Conservation (phyloP, 2,113 vertebrate genomes). For the Neodon shergylaensis region DNA sequence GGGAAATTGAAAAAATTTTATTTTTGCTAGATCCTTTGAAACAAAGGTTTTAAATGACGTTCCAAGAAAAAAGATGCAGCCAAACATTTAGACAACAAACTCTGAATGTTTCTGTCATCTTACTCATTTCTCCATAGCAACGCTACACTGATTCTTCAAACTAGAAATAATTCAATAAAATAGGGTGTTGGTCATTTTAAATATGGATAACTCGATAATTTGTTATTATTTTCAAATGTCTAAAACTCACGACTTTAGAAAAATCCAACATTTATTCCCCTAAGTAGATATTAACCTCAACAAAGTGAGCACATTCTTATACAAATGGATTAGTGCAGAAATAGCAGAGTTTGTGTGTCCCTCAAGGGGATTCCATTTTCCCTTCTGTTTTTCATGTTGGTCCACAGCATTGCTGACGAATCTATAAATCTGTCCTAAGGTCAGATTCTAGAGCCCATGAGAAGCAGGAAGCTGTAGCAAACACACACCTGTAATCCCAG, state of each 20-base stretch:
- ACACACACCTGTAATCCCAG: not conserved
- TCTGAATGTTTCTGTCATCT: not conserved
- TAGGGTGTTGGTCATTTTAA: not conserved
- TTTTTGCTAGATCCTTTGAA: not conserved
- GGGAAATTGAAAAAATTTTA: not conserved
- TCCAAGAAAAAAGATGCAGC: not conserved
- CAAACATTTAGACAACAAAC: not conserved
- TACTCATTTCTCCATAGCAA: not conserved
- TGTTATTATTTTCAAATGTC: not conserved
- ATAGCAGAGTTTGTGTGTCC: too few relatives aligned
- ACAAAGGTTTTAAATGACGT: not conserved
- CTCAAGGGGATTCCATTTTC: not conserved
- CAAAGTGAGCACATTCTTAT: not conserved
- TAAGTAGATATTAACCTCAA: not conserved
- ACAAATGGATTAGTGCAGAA: not conserved
- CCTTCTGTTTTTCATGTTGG: too few relatives aligned
- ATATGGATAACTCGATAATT: not conserved
- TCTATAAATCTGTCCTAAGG: not conserved
- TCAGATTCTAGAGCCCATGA: not conserved
- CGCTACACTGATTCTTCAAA: not conserved
- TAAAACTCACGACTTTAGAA: not conserved
- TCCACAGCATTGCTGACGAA: fast-evolving
- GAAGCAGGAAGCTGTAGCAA: not conserved
- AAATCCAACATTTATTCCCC: not conserved
- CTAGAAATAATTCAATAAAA: not conserved